Evolutionary conservation across 2,797 vertebrate species (phyloP).

Genomic region (Hapalemur alaotrensis): DNA sequence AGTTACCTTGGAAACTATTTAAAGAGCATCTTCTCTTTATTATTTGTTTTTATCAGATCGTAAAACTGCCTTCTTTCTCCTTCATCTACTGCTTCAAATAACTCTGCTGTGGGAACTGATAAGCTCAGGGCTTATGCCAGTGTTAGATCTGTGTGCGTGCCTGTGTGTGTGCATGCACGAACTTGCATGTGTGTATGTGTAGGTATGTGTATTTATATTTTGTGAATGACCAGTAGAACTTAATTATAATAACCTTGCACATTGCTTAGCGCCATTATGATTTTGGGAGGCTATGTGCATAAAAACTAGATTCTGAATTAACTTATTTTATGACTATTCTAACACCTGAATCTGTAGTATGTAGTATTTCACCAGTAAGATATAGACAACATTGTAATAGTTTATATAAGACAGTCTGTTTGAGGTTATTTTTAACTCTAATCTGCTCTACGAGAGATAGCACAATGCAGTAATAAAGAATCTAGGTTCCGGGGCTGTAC

Average conservation of each 20-base stretch:
- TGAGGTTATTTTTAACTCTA: background rate
- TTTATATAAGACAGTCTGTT: background rate
- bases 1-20: slow-evolving; percentile 82
- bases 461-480: background rate
- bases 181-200: background rate
- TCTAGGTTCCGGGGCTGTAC: background rate
- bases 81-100: slow-evolving; percentile 57
- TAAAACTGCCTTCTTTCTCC: slow-evolving; percentile 56
- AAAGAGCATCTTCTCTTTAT: slow-evolving; percentile 70
- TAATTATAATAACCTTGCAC: background rate
- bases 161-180: background rate
- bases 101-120: background rate
- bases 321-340: background rate
- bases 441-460: background rate
- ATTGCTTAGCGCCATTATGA: slow-evolving; percentile 1
- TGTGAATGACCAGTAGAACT: background rate
- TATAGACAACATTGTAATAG: background rate
- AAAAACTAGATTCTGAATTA: background rate
- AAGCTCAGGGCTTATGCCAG: background rate
- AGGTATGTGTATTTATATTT: background rate
- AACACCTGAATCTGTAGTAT: background rate
- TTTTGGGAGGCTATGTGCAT: background rate
- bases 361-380: background rate
- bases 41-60: slow-evolving; percentile 72
- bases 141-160: background rate